A percentile compares a stretch with the other conserved stretches of the same genome.
Evolutionary conservation across 1,140 invertebrate genomes (phyloP).

Genomic region (Calephelis virginiensis): DNA sequence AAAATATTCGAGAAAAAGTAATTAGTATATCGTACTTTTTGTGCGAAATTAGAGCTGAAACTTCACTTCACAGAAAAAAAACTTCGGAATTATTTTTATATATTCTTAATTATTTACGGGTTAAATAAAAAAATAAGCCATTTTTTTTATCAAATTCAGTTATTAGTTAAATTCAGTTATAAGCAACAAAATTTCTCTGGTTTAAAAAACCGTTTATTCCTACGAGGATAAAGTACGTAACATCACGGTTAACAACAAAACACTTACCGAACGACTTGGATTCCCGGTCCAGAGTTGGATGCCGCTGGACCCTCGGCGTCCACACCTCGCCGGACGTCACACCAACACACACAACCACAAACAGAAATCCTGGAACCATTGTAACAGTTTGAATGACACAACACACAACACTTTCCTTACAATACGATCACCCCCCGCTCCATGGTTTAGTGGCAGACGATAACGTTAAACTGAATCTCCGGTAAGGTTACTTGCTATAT

Average conservation of each 20-base stretch:
- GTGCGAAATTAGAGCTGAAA: no score
- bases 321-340: background rate
- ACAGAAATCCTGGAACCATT: slow-evolving; percentile 13
- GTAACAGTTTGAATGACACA: slow-evolving; percentile 47
- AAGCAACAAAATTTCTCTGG: no score
- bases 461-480: slow-evolving; percentile 73
- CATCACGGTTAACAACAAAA: background rate
- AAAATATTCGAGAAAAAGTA: no score
- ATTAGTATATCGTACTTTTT: no score
- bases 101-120: no score
- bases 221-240: no score
- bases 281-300: background rate
- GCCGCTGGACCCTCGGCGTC: background rate
- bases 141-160: no score
- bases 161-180: no score
- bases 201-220: no score
- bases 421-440: slow-evolving; percentile 48
- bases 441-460: slow-evolving; percentile 71
- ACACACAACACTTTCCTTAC: slow-evolving; percentile 59
- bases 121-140: no score
- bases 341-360: slow-evolving; percentile 16
- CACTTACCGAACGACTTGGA: background rate
- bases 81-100: no score
- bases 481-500: slow-evolving; percentile 62
- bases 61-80: no score